These are phyloP conservation scores for Lagorchestes hirsutus DNA, from an alignment of 2,797 vertebrate genomes.

Conservation along the genomic window DNA sequence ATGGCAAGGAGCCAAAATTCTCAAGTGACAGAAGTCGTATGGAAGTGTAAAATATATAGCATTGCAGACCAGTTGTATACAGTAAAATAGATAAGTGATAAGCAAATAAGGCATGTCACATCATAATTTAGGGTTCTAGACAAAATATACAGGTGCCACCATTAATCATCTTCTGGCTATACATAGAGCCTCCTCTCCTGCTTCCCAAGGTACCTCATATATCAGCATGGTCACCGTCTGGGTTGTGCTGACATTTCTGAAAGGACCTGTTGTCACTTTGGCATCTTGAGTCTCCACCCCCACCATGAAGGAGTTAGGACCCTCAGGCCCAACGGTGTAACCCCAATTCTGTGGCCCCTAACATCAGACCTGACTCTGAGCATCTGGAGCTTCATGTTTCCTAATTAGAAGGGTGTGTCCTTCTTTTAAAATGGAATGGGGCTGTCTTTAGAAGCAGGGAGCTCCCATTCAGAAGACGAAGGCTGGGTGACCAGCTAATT, in stretches of 20 bases:
- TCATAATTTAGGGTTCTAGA: too few species aligned
- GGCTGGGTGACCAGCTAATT: too few species aligned
- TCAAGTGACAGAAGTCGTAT: background rate
- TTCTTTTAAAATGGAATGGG: too few species aligned
- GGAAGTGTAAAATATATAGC: background rate
- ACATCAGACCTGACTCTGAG: background rate
- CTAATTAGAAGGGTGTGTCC: too few species aligned
- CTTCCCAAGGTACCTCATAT: background rate
- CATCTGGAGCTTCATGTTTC: too few species aligned
- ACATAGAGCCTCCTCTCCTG: background rate
- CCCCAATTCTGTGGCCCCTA: background rate
- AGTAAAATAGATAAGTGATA: background rate
- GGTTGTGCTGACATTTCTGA: background rate
- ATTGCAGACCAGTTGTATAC: background rate
- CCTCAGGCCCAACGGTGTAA: background rate
- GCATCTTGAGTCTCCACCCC: background rate
- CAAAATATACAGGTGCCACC: background rate
- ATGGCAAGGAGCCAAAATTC: background rate
- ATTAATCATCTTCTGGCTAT: background rate
- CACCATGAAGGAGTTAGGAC: background rate
- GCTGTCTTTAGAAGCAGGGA: too few species aligned
- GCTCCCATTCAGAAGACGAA: too few species aligned
- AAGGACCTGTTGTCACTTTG: background rate
- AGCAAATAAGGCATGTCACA: background rate
- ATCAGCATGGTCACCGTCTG: background rate